Evolutionary conservation across 2,888 invertebrate genomes (phyloP), one percentile per base, ranked within the genome.

Genomic region (Brachynemurus nebulosus): DNA sequence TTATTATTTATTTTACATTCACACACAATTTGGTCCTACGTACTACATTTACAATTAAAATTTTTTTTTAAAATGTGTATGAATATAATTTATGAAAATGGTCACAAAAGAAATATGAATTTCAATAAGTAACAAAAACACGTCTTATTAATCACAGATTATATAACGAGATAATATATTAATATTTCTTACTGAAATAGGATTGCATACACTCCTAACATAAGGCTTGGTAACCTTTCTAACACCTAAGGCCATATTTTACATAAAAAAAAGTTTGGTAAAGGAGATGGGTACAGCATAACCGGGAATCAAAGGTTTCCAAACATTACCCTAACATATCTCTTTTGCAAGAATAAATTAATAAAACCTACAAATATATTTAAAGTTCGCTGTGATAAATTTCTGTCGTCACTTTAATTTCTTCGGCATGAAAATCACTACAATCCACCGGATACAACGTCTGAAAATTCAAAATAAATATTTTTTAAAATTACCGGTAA

Each of bases 301-400:
- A n/a, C n/a, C n/a, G n/a, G n/a, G n/a, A n/a, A n/a, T n/a, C n/a
- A n/a, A n/a, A n/a, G n/a, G n/a, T n/a, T n/a, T n/a, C n/a, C n/a
- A n/a, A n/a, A n/a, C n/a, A n/a, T n/a, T n/a, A n/a, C 14, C 11
- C 30, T 30, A 30, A 4, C 30, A 30, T 30, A 30, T 30, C 14
- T 30, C 30, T 30, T 30, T 30, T 30, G 30, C 30, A 30, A 30
- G 30, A 30, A 4, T n/a, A 30, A 30, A 30, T 27, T 4, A 27
- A 5, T 30, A 12, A 30, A 12, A 12, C 14, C n/a, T n/a, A 6
- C 7, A 37, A 20, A 12, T 44, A 30, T 37, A 46, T 50, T 68
- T 78, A 86, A 63, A 88, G 71, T 68, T 88, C 88, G 59, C 73
- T 86, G 64, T 86, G 88, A 55, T 79, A 72, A 48, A 80, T 81